Conservation (phyloP, 2,888 invertebrate genomes). For the Tenthredo livida region DNA sequence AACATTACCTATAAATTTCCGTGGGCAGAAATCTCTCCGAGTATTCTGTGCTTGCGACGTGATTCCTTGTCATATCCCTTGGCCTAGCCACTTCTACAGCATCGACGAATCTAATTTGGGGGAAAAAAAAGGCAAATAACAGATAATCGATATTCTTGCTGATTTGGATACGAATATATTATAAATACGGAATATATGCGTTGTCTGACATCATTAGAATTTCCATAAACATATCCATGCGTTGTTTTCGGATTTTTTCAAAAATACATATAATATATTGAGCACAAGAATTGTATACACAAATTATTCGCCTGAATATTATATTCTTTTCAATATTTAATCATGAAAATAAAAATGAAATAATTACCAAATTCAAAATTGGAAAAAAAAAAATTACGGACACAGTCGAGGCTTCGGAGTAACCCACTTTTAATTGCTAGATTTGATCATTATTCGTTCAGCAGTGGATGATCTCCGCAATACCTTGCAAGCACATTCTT, state of each 20-base stretch:
- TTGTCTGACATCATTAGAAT: slow-evolving; percentile 15
- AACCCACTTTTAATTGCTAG: background rate
- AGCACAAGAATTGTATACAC: background rate
- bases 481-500: slow-evolving; percentile 7
- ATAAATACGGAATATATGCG: background rate
- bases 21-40: slow-evolving; percentile 74
- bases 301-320: background rate
- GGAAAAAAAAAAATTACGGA: background rate
- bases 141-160: slow-evolving; percentile 8
- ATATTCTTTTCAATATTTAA: background rate
- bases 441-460: background rate
- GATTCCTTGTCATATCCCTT: slow-evolving; percentile 78
- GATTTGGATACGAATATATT: background rate
- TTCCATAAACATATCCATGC: background rate
- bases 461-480: background rate
- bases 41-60: slow-evolving; percentile 78
- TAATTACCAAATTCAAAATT: background rate
- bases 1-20: slow-evolving; percentile 76
- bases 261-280: background rate
- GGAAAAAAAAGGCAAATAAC: background rate
- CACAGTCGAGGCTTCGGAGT: background rate
- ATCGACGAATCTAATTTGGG: slow-evolving; percentile 72
- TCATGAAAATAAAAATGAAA: background rate
- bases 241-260: background rate
- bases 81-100: slow-evolving; percentile 76